Evolutionary conservation across 2,113 vertebrate species (phyloP), one percentile per base, ranked within the genome.

Genomic region (Syngnathus floridae): DNA sequence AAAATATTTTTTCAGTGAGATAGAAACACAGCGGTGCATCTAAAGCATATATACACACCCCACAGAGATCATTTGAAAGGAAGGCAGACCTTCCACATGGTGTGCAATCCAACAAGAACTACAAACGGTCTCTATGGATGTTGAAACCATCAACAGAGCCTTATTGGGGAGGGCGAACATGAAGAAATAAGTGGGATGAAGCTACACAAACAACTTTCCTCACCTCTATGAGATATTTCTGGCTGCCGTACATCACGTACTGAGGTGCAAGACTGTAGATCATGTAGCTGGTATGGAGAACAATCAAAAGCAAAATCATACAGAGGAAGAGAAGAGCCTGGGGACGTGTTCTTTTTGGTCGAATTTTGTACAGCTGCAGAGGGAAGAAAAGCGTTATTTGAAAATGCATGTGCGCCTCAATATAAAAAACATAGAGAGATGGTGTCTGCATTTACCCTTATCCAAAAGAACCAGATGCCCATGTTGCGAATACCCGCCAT

Each of bases 381-480:
- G 66, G 3, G 52, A 76, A 7, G 81, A 36, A 12, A 77, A 41
- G 58, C 46, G 48, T 1, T 8, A 41, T 35, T 64, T 58, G 64
- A 62, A 7, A 36, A 17, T 48, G 13, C 7, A 38, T 63, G 55
- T 66, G 12, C 12, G n/a, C 43, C 10, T 36, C 21, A 11, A 26
- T 9, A 0, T 55, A 2, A 22, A 26, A 13, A 7, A 26, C 64
- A 51, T 7, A 43, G 2, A 36, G 1, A 70, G 37, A 10, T 1
- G 4, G 10, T 2, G 7, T 0, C 31, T 90, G 38, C 56, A 5
- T 72, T 77, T 91, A 98, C 97, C 91, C 94, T 90, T 82, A 95
- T 93, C 96, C 97, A 99, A 90, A 98, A 97, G 90, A 98, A 98
- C 97, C 97, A 99, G 89, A 98, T 94, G 60, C 95, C 97, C 92